A percentile compares a stretch with the other conserved stretches of the same genome.
These are phyloP conservation scores for Aphidoletes aphidimyza DNA, from an alignment of 2,888 invertebrate species.

Conservation along the genomic window DNA sequence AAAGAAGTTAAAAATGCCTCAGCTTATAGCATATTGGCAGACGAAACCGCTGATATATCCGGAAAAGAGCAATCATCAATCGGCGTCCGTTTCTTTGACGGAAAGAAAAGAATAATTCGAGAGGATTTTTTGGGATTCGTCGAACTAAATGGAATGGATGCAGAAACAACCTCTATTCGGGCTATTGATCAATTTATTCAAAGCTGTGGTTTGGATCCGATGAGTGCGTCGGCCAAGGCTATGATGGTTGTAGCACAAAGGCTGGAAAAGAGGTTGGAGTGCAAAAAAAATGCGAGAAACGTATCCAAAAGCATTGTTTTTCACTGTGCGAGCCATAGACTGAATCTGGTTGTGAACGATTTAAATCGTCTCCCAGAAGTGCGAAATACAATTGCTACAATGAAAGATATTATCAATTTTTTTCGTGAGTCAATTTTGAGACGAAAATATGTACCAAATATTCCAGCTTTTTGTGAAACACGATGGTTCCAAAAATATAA, in stretches of 20 bases:
- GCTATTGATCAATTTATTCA: conserved; percentile 56
- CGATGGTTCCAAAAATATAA: conserved; percentile 58
- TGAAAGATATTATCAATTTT: conserved; percentile 59
- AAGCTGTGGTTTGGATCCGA: conserved; percentile 57
- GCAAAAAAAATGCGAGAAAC: conserved; percentile 59
- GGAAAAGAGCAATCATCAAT: conserved; percentile 60
- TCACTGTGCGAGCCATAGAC: conserved; percentile 60
- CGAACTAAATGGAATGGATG: conserved; percentile 59
- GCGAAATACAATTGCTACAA: conserved; percentile 59
- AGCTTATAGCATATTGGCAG: conserved; percentile 59
- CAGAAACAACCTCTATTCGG: conserved; percentile 59
- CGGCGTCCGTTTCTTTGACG: conserved; percentile 59
- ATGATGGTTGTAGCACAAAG: conserved; percentile 61
- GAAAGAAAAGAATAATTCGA: conserved; percentile 58
- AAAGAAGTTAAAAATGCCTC: conserved; percentile 58
- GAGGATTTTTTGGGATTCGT: conserved; percentile 61
- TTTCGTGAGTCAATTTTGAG: conserved; percentile 57
- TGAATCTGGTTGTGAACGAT: conserved; percentile 60
- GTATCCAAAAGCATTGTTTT: conserved; percentile 59
- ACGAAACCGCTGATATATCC: conserved; percentile 60
- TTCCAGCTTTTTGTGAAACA: conserved; percentile 58
- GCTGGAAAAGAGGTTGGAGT: conserved; percentile 60
- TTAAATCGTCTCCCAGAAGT: conserved; percentile 59
- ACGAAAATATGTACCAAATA: conserved; percentile 57
- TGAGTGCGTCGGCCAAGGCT: conserved; percentile 60